Evolutionary conservation across 2,888 invertebrate genomes (phyloP), one percentile per base, ranked within the genome.

Genomic region (Pachycephus smyrnensis): DNA sequence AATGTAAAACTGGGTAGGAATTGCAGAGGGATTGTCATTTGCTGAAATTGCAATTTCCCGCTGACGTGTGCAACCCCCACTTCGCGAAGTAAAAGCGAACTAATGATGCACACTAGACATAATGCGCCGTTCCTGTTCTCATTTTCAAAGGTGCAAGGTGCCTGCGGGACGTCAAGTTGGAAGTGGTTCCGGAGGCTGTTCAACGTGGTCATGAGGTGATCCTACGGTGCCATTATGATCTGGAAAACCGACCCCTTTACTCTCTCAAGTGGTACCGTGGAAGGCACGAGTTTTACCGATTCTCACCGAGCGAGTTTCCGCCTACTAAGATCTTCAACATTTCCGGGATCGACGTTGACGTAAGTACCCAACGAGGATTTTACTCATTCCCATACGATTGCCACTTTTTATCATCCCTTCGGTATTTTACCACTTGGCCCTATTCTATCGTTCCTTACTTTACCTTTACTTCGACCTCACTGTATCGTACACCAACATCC

Each of bases 241-340:
- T 97, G 92, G 95, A 96, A 88, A 95, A 94, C 0, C 95, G 94
- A 6, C 95, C 94, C 1, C 93, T 97, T 75, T 97, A 97, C 92
- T 94, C 96, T 4, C 96, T 97, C 81, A 97, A 97, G 93, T 97
- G 97, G 96, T 97, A 97, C 92, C 93, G 97, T 78, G 97, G 97
- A 9, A 94, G 93, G 88, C 94, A 95, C 88, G 97, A 97, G 93
- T 97, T 97, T 92, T 97, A 96, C 92, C 93, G 97, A 83, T 97
- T 94, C 89, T 95, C 96, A 15, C 97, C 97, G 0, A 94, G 94
- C 86, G 96, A 96, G 86, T 92, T 92, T n/a, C 96, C 96, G 9
- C 93, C 93, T 73, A 95, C 94, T 11, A 96, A 96, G 91, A 94
- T 95, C 79, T 97, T 97, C 91, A 94, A 94, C 76, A 93, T 95